phyloP scores from a whole-genome alignment of 2,888 invertebrate species.

The Drosophila nr. fundita region DNA sequence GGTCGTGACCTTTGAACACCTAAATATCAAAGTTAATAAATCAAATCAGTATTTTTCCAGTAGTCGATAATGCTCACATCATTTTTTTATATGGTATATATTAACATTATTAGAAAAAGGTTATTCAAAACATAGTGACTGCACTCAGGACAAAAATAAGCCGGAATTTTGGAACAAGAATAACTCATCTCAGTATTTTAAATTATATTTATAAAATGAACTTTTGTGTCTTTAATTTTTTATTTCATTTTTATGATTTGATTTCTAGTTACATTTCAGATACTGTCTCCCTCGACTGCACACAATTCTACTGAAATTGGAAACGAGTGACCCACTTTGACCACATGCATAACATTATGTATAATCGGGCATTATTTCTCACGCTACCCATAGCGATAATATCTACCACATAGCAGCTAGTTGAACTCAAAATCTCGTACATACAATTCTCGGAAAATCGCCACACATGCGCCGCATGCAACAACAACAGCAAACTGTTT shows the following conservation, averaged over 20 bases:
- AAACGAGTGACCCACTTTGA: slow-evolving; percentile 46
- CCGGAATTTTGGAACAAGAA: background rate
- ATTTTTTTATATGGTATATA: background rate
- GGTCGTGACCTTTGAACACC: slow-evolving; percentile 20
- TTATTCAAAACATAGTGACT: background rate
- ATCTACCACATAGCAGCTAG: slow-evolving; percentile 15
- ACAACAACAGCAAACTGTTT: slow-evolving; percentile 29
- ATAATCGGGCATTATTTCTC: slow-evolving; percentile 34
- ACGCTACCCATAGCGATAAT: slow-evolving; percentile 45
- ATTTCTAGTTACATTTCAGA: background rate
- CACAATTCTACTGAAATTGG: slow-evolving; percentile 45
- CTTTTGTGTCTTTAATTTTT: too few species aligned
- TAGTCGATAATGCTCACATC: background rate
- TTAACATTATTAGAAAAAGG: background rate
- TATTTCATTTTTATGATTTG: background rate
- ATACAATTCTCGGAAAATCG: slow-evolving; percentile 46
- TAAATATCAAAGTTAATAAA: slow-evolving; percentile 1
- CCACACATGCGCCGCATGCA: slow-evolving; percentile 41
- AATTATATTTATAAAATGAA: background rate
- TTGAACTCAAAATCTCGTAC: slow-evolving; percentile 15
- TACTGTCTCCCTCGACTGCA: background rate
- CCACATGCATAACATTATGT: slow-evolving; percentile 11
- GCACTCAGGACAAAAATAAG: background rate
- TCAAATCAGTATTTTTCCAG: background rate
- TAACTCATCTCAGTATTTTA: background rate